These are phyloP conservation scores for Pseudolaguvia tuberculata DNA, from an alignment of 2,113 vertebrate genomes.

Conservation along the genomic window DNA sequence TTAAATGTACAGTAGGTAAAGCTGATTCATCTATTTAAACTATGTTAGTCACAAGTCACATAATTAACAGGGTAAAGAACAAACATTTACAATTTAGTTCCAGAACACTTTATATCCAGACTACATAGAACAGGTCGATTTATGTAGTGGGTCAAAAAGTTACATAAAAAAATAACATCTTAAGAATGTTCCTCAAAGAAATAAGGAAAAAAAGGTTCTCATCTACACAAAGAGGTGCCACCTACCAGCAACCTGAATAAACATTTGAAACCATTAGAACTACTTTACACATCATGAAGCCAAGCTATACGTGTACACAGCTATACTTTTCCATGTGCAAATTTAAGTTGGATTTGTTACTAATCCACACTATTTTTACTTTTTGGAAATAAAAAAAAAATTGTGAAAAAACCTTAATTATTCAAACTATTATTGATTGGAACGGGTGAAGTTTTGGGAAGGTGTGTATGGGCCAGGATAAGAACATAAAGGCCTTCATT, in stretches of 20 bases:
- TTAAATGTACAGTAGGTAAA: too few relatives aligned
- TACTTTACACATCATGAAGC: background rate
- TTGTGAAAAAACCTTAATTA: too few relatives aligned
- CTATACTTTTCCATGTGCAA: background rate
- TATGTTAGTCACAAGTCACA: background rate
- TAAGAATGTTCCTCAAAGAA: background rate
- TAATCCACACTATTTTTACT: background rate
- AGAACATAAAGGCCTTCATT: too few relatives aligned
- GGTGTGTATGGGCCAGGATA: too few relatives aligned
- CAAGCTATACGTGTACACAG: background rate
- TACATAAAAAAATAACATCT: too few relatives aligned
- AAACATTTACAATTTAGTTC: background rate
- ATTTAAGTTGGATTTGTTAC: background rate
- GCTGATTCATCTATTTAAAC: background rate
- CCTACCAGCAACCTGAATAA: background rate
- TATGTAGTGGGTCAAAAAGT: background rate
- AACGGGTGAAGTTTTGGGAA: too few relatives aligned
- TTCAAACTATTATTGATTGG: too few relatives aligned
- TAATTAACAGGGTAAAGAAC: background rate
- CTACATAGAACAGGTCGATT: background rate
- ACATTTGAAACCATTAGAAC: background rate
- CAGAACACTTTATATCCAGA: slow-evolving; percentile 1
- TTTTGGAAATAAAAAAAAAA: too few relatives aligned
- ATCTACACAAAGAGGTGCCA: background rate
- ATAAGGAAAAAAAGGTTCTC: background rate